A percentile compares a stretch with the other conserved stretches of the same genome.
These are phyloP conservation scores for Ceryle rudis DNA, from an alignment of 2,797 vertebrate species.

Conservation along the genomic window DNA sequence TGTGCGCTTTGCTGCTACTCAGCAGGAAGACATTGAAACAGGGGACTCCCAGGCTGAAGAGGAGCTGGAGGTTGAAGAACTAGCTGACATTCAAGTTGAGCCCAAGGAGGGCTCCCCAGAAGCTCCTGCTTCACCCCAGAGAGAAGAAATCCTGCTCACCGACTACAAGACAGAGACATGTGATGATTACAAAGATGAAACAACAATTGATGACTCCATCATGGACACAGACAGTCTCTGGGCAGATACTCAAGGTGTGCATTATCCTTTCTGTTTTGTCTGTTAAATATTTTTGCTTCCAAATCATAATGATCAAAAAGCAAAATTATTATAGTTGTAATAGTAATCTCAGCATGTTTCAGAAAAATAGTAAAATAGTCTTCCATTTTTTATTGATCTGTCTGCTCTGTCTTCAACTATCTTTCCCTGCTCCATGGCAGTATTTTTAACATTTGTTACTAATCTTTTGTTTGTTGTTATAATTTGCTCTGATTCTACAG, in stretches of 20 bases:
- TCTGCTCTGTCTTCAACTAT: conserved; percentile 47
- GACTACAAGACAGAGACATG: conserved; percentile 90
- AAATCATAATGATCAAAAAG: conserved; percentile 55
- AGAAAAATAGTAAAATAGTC: conserved; percentile 44
- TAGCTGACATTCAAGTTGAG: conserved; percentile 77
- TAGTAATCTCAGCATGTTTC: conserved; percentile 38
- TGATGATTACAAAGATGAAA: conserved; percentile 93
- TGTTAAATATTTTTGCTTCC: conserved; percentile 54
- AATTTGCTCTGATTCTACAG: conserved; percentile 85
- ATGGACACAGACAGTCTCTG: conserved; percentile 97
- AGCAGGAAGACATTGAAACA: conserved; percentile 79
- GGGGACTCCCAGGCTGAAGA: conserved; percentile 76
- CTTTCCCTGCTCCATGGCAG: conserved; percentile 45
- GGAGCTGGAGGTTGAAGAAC: conserved; percentile 80
- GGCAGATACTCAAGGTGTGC: conserved; percentile 97
- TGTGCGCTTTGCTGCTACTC: conserved; percentile 90
- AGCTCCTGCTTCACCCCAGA: conserved; percentile 82
- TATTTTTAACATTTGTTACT: conserved; percentile 65
- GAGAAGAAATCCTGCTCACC: conserved; percentile 83
- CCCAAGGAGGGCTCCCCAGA: conserved; percentile 80
- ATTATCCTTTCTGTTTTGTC: conserved; percentile 72
- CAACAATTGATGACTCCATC: conserved; percentile 97
- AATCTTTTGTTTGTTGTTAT: conserved; percentile 80
- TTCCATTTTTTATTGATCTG: not conserved
- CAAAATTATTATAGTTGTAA: conserved; percentile 24